Evolutionary conservation across 2,888 invertebrate species (phyloP), one percentile per base, ranked within the genome.

Genomic region (Coenonympha glycerion): DNA sequence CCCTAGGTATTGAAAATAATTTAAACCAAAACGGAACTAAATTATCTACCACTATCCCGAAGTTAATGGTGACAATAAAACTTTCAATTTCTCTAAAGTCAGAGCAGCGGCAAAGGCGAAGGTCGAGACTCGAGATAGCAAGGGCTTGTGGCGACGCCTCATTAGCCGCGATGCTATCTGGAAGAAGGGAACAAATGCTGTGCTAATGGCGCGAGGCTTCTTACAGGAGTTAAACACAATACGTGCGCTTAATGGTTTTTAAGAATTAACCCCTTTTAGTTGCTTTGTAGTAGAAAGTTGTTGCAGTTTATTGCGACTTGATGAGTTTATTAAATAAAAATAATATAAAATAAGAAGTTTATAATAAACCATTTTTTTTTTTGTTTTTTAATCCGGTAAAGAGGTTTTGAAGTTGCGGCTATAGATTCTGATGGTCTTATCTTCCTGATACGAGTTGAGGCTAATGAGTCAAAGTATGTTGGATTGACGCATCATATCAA

Each of bases 111-210:
- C 31, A 44, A 41, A 56, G 52, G 53, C 53, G 45, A 55, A 55
- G 52, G 52, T 40, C 42, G 47, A 51, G 56, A 57, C 54, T 56
- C n/a, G n/a, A n/a, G n/a, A 53, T 47, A 47, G 42, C 33, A 41
- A 47, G 53, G 55, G 55, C 54, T 52, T 44, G 52, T 48, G 62
- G 59, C 60, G 63, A 64, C 63, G 58, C 57, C 64, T 63, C 64
- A 64, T 64, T 64, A 64, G 64, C 40, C 50, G 42, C 52, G 64
- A 64, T 65, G 59, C 53, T 63, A 65, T 64, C 64, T 34, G 26
- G 47, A 42, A 48, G 24, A 24, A n/a, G 22, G 39, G 60, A 64
- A 62, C 65, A 61, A 63, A 63, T 65, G 64, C 52, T 53, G 56
- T 49, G 53, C 61, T 64, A 62, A 63, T 63, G 63, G 61, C 45